Base-by-base conservation (phyloP, 2,888 invertebrate genomes). In the Leptinotarsa juncta region DNA sequence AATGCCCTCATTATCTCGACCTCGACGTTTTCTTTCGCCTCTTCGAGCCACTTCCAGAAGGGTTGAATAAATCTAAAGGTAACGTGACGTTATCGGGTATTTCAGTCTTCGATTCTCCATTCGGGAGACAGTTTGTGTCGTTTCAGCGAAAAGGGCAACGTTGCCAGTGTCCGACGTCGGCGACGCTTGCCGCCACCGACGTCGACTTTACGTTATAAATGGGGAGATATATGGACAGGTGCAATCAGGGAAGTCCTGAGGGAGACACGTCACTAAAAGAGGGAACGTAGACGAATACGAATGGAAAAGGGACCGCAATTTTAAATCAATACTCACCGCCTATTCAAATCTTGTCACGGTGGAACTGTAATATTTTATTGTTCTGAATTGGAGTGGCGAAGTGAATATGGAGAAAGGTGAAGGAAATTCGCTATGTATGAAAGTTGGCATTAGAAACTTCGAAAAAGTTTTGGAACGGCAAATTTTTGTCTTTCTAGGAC, bases 211-310 rank as follows among this genome's bases (percentile, higher is more conserved):
- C 79, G 83, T 83, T 84, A 85, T 84, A 84, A 84, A 83, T 83
- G 83, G 84, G 82, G 84, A 84, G 84, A 85, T 85, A 84, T 86
- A 86, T 86, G 86, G 87, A 87, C 87, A 88, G 87, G 87, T 88
- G 86, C 86, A 87, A 88, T 88, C 87, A 86, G 86, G 84, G 83
- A 82, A 83, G 82, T 87, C 87, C 86, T 83, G 77, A 81, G 86
- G 86, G 87, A 87, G 84, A 85, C 84, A 84, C 86, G 86, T 87
- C 87, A 86, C 85, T 83, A 81, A 84, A 85, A 84, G 84, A 85
- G 84, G 84, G 84, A 83, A 81, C 75, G 79, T 80, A 85, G 84
- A 85, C 84, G 85, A 83, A 85, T 85, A 83, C 84, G 85, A 84
- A 84, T 84, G 84, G 83, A 77, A 82, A 82, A 84, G 83, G 83